These are phyloP conservation scores for Melanocharis versteri DNA, from an alignment of 2,113 vertebrate genomes.

Conservation along the genomic window DNA sequence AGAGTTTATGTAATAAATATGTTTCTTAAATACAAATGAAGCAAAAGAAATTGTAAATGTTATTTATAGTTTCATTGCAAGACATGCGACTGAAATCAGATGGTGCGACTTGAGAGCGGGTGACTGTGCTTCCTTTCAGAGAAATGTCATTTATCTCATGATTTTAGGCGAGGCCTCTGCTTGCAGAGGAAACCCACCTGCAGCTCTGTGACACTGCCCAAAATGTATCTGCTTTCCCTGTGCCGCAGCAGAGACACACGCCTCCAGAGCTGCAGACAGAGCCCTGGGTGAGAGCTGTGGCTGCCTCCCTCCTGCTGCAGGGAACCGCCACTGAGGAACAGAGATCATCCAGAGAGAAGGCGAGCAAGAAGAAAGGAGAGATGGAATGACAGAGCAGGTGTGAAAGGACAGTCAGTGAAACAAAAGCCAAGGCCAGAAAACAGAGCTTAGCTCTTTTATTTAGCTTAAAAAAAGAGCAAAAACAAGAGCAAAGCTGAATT, in stretches of 20 bases:
- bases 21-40: neutral
- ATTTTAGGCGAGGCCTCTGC: accelerated
- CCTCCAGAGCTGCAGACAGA: neutral
- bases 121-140: neutral
- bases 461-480: neutral
- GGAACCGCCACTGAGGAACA: neutral
- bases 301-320: neutral
- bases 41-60: neutral
- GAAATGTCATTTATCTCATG: neutral
- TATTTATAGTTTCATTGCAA: neutral
- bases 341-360: neutral
- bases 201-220: neutral
- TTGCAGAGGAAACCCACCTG: neutral
- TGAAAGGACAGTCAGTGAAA: neutral
- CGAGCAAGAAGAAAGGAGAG: neutral
- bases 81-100: neutral
- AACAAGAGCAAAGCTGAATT: neutral
- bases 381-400: neutral
- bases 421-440: neutral
- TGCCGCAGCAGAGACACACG: accelerated
- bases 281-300: neutral
- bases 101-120: neutral
- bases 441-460: neutral
- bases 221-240: neutral
- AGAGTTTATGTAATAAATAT: neutral